Conservation (phyloP, 1,140 invertebrate species). For the Druon quercuslanigerum region DNA sequence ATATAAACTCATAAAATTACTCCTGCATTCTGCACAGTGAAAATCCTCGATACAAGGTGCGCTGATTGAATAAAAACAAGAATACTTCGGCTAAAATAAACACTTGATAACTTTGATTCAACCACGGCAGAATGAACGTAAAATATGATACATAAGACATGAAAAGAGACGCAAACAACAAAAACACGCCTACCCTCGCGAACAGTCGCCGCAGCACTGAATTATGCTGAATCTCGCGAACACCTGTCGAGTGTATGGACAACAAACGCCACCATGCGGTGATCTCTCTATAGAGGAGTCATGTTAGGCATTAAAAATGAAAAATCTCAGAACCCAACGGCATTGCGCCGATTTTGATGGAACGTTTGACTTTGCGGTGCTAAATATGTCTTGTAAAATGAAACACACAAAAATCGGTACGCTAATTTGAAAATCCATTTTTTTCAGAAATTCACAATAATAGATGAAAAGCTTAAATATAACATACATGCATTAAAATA, state of each 20-base stretch:
- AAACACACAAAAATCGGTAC: too few species aligned
- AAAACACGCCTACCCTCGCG: slow-evolving; percentile 68
- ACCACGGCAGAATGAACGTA: slow-evolving; percentile 36
- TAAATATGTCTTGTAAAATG: too few species aligned
- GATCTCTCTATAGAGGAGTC: slow-evolving; percentile 49
- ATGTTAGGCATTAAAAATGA: too few species aligned
- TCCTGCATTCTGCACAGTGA: slow-evolving; percentile 61
- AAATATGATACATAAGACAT: slow-evolving; percentile 37
- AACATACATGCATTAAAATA: too few species aligned
- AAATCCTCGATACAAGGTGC: slow-evolving; percentile 43
- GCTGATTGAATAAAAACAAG: slow-evolving; percentile 12
- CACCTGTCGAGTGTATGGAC: slow-evolving; percentile 68
- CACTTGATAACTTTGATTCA: slow-evolving; percentile 8
- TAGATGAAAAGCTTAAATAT: too few species aligned
- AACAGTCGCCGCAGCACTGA: slow-evolving; percentile 74
- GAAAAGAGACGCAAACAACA: slow-evolving; percentile 49
- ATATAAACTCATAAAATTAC: slow-evolving; percentile 39
- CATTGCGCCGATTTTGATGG: too few species aligned
- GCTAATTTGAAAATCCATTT: too few species aligned
- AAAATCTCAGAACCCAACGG: too few species aligned
- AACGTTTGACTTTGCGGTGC: too few species aligned
- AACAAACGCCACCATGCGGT: slow-evolving; percentile 65
- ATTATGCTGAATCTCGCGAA: slow-evolving; percentile 51
- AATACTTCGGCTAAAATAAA: slow-evolving; percentile 5
- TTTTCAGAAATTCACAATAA: too few species aligned